A percentile compares a stretch with the other conserved stretches of the same genome.
Conservation (phyloP, 2,797 vertebrate species). For the Paramormyrops hopkinsi region DNA sequence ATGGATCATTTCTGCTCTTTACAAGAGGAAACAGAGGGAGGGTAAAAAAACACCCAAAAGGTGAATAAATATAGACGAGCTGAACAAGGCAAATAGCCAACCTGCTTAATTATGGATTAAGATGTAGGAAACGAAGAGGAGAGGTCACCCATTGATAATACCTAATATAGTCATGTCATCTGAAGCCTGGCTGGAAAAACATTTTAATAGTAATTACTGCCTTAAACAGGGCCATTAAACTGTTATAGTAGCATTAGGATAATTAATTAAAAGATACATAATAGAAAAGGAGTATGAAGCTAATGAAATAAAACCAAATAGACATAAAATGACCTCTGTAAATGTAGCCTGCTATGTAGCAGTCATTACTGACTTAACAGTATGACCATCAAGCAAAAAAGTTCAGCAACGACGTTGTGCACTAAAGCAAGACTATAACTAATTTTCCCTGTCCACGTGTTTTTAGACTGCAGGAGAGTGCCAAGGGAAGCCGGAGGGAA, state of each 20-base stretch:
- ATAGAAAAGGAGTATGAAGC: not conserved
- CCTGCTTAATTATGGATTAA: conserved; percentile 1
- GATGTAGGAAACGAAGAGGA: not conserved
- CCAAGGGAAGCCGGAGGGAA: not conserved
- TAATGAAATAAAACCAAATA: not conserved
- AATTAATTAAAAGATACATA: not conserved
- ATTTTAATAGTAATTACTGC: not conserved
- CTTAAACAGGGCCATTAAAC: not conserved
- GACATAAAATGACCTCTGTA: not conserved
- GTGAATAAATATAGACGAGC: not conserved
- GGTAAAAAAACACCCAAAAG: not conserved
- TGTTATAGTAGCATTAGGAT: not conserved
- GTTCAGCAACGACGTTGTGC: not conserved
- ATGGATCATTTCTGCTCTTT: not conserved
- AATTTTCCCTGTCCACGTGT: not conserved
- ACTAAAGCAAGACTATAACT: not conserved
- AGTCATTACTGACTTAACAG: not conserved
- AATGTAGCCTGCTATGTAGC: not conserved
- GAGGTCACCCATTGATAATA: not conserved
- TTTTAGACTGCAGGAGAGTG: not conserved
- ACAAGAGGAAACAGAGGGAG: not conserved
- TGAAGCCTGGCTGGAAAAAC: not conserved
- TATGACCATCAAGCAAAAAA: not conserved
- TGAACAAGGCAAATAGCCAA: not conserved
- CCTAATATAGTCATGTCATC: not conserved